These are phyloP conservation scores for Distichodus sexfasciatus DNA, from an alignment of 2,797 vertebrate species.

Conservation along the genomic window DNA sequence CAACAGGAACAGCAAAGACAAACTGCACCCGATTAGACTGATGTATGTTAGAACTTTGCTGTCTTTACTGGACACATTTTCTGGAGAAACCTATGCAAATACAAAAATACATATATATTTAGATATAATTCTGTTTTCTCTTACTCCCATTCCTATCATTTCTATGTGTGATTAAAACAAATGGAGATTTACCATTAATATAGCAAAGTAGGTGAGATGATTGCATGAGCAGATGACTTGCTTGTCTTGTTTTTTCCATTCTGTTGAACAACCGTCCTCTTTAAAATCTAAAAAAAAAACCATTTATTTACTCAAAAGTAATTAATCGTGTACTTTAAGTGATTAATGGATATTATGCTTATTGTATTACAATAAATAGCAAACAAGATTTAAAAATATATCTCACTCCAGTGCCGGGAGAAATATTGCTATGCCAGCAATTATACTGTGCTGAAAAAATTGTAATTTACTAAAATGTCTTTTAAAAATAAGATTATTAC, in stretches of 20 bases:
- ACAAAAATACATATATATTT: too few species aligned
- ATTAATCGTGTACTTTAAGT: neutral
- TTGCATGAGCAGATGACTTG: slow-evolving; percentile 28
- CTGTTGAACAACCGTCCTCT: neutral
- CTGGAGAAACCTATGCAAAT: slow-evolving; percentile 4
- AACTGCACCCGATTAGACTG: slow-evolving; percentile 27
- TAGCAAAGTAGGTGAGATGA: slow-evolving; percentile 37
- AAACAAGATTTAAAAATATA: too few species aligned
- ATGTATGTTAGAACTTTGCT: slow-evolving; percentile 21
- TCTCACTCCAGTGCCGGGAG: too few species aligned
- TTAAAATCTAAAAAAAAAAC: neutral
- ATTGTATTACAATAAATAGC: too few species aligned
- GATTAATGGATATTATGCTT: too few species aligned
- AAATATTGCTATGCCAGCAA: too few species aligned
- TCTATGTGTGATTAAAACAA: neutral
- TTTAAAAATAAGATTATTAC: too few species aligned
- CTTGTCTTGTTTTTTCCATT: neutral
- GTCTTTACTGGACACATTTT: neutral
- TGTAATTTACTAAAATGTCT: too few species aligned
- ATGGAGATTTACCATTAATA: slow-evolving; percentile 23
- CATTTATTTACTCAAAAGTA: neutral
- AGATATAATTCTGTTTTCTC: too few species aligned
- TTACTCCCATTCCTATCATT: neutral
- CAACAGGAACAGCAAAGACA: slow-evolving; percentile 40
- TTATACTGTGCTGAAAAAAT: too few species aligned